phyloP scores from a whole-genome alignment of 2,113 vertebrate species.

The Calidris pugnax region DNA sequence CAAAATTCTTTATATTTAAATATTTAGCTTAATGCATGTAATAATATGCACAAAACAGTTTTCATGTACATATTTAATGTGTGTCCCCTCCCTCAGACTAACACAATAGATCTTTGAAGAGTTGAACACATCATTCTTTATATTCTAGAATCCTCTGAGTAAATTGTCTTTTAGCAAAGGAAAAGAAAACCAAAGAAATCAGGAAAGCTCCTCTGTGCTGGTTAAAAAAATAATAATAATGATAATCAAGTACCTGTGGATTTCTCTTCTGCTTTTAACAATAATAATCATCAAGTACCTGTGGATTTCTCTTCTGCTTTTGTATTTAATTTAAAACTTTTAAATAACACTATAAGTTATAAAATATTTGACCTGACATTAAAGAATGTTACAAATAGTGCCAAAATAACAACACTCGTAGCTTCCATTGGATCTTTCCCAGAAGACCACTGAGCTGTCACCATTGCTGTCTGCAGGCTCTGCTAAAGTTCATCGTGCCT shows the following conservation, averaged over 20 bases:
- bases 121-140: not conserved
- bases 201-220: not conserved
- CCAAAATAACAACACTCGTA: not conserved
- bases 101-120: not conserved
- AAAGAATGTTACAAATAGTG: not conserved
- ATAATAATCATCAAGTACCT: too few species aligned
- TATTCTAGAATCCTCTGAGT: not conserved
- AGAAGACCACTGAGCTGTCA: not conserved
- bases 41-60: not conserved
- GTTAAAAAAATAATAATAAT: not conserved
- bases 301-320: not conserved
- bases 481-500: conserved; percentile 90
- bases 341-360: conserved; percentile 37
- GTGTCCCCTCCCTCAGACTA: not conserved
- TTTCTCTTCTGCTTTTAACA: not conserved
- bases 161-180: not conserved
- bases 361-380: not conserved
- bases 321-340: not conserved
- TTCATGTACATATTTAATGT: not conserved
- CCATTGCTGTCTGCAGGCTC: not conserved
- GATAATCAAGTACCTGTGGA: not conserved
- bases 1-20: not conserved
- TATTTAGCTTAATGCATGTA: not conserved
- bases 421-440: not conserved
- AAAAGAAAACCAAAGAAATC: not conserved